Conservation (phyloP, 2,888 invertebrate species). For the Xestobium rufovillosum region DNA sequence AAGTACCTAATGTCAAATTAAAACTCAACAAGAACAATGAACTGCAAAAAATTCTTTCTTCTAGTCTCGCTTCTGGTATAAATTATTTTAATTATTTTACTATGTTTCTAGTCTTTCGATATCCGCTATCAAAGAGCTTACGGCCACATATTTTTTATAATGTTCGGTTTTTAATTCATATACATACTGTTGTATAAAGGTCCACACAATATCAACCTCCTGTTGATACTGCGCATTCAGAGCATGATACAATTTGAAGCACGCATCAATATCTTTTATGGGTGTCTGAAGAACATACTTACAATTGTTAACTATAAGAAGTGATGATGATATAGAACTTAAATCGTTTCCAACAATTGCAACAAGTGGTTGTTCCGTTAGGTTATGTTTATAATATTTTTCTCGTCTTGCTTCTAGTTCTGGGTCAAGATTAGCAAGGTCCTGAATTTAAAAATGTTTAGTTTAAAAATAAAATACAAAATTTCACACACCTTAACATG, state of each 20-base stretch:
- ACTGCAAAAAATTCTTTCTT: neutral
- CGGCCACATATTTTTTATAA: neutral
- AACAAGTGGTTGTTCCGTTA: neutral
- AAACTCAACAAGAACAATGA: too few relatives aligned
- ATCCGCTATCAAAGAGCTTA: neutral
- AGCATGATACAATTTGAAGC: neutral
- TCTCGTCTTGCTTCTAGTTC: neutral
- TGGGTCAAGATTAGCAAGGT: neutral
- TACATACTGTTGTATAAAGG: neutral
- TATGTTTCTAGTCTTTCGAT: too few relatives aligned
- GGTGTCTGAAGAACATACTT: neutral
- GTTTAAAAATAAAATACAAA: neutral
- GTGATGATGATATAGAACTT: neutral
- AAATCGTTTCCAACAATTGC: neutral
- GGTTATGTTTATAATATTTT: neutral
- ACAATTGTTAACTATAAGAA: neutral
- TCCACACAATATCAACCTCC: neutral
- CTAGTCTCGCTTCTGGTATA: too few relatives aligned
- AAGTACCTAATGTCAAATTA: too few relatives aligned
- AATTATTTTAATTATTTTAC: too few relatives aligned
- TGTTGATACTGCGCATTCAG: neutral
- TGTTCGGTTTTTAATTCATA: neutral
- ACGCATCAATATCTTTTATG: neutral
- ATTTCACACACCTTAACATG: neutral
- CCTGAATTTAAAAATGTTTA: neutral